phyloP scores from a whole-genome alignment of 2,797 vertebrate species.

The Alcedo atthis region DNA sequence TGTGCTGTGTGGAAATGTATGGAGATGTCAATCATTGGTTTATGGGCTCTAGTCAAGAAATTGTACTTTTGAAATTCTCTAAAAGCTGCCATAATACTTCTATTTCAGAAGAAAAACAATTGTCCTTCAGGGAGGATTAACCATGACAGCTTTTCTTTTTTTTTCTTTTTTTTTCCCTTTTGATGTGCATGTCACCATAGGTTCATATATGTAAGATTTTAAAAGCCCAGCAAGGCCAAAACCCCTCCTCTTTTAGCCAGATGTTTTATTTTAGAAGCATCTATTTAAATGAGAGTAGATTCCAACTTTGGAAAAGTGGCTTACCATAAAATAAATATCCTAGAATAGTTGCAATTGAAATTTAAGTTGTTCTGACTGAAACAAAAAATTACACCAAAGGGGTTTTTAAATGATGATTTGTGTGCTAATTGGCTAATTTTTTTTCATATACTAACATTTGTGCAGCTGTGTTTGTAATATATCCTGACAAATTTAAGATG shows the following conservation, averaged over 20 bases:
- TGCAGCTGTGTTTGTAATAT: slow-evolving; percentile 70
- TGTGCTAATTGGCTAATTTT: slow-evolving; percentile 58
- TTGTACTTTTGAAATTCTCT: slow-evolving; percentile 39
- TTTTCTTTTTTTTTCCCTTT: slow-evolving; percentile 42
- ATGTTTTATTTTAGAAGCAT: slow-evolving; percentile 58
- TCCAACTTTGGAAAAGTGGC: slow-evolving; percentile 41
- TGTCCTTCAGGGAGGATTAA: slow-evolving; percentile 39
- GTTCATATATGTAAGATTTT: background rate
- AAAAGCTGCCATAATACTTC: slow-evolving; percentile 33
- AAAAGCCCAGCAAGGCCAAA: background rate
- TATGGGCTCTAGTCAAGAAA: slow-evolving; percentile 41
- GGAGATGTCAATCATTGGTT: slow-evolving; percentile 9
- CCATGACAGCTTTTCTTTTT: background rate
- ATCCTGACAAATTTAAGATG: slow-evolving; percentile 53
- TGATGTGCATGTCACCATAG: background rate
- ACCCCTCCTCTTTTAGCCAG: background rate
- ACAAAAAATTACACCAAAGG: slow-evolving; percentile 36
- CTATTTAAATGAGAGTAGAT: slow-evolving; percentile 31
- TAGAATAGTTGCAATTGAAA: slow-evolving; percentile 32
- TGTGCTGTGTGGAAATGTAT: background rate
- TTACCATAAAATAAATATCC: slow-evolving; percentile 44
- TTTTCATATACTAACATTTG: slow-evolving; percentile 48
- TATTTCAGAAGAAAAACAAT: slow-evolving; percentile 40
- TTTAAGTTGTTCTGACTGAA: slow-evolving; percentile 44
- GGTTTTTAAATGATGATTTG: slow-evolving; percentile 25